A percentile compares a stretch with the other conserved stretches of the same genome.
Conservation (phyloP, 2,113 vertebrate genomes). For the Phocoena sinus region DNA sequence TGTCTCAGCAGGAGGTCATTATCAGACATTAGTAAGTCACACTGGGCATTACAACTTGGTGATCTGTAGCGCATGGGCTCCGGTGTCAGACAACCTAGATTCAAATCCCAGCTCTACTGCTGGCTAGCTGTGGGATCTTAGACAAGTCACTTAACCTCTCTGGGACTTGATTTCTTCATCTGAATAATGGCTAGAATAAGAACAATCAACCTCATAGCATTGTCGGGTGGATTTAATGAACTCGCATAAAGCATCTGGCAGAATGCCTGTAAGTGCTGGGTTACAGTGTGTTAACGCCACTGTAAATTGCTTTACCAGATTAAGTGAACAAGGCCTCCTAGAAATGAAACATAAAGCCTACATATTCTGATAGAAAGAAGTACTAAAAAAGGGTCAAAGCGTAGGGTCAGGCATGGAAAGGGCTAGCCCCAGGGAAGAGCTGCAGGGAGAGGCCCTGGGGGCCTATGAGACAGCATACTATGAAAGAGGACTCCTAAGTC, state of each 20-base stretch:
- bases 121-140: neutral
- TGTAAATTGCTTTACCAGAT: conserved; percentile 3
- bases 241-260: neutral
- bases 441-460: neutral
- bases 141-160: neutral
- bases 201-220: neutral
- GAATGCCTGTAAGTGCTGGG: neutral
- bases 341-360: neutral
- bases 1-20: neutral
- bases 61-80: neutral
- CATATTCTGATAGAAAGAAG: neutral
- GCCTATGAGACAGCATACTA: neutral
- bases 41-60: neutral
- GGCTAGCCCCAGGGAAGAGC: neutral
- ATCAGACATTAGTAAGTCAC: neutral
- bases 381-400: neutral
- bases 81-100: neutral
- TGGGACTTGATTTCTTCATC: neutral
- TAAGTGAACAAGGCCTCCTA: neutral
- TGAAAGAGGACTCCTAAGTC: neutral
- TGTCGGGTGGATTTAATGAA: neutral
- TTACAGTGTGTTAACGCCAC: neutral
- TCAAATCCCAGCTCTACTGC: neutral
- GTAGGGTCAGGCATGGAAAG: neutral
- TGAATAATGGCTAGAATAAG: neutral